These are phyloP conservation scores for Phrynosoma blainvillii DNA, from an alignment of 2,113 vertebrate species.

Conservation along the genomic window DNA sequence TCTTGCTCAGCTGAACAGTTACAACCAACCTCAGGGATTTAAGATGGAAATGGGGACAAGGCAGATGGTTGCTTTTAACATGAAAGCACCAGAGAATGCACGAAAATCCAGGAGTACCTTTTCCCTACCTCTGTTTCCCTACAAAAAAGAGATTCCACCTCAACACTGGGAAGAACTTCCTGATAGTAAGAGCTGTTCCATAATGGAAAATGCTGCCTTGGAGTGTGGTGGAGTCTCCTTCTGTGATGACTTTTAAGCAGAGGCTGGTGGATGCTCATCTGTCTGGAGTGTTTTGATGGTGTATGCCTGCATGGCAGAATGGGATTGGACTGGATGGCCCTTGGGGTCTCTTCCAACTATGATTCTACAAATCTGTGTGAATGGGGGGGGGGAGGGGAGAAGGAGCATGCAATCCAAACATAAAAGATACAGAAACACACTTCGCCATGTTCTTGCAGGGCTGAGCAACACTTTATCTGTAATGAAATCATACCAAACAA, in stretches of 20 bases:
- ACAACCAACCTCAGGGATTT: background rate
- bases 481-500: slow-evolving; percentile 68
- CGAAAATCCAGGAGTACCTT: background rate
- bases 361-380: background rate
- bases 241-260: too few relatives aligned
- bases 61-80: background rate
- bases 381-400: rapidly evolving
- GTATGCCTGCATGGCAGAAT: too few relatives aligned
- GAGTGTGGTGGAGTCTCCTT: too few relatives aligned
- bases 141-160: too few relatives aligned
- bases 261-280: too few relatives aligned
- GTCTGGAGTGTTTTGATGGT: too few relatives aligned
- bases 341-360: too few relatives aligned
- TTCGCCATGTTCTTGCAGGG: background rate
- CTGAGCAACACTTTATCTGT: slow-evolving; percentile 58
- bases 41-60: background rate
- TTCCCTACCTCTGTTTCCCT: background rate
- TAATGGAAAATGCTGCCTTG: too few relatives aligned
- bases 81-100: rapidly evolving
- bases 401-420: background rate
- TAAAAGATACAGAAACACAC: rapidly evolving
- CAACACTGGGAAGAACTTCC: too few relatives aligned
- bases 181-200: too few relatives aligned
- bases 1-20: background rate
- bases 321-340: too few relatives aligned